Conservation (phyloP, 2,797 vertebrate genomes). For the Parotocinclus haroldoi region DNA sequence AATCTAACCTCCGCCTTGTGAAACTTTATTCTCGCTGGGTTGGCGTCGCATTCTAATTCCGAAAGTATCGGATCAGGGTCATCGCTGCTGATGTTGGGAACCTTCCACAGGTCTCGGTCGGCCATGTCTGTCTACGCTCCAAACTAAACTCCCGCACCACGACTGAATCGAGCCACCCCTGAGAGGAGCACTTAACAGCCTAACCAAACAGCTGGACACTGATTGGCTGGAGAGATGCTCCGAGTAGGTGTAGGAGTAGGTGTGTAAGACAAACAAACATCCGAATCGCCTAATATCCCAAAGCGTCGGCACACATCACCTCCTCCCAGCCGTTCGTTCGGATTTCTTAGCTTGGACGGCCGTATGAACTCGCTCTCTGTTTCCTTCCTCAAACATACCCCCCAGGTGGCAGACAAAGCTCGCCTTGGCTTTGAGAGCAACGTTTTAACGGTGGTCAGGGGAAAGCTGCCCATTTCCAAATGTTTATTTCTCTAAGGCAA, state of each 20-base stretch:
- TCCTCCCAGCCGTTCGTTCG: not conserved
- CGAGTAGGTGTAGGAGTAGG: not conserved
- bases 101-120: constrained; percentile 1
- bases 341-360: constrained; percentile 6
- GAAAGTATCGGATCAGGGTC: constrained; percentile 4
- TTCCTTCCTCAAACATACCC: constrained; percentile 30
- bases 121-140: not conserved
- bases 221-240: not conserved
- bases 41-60: too few relatives aligned
- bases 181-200: constrained; percentile 7
- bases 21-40: too few relatives aligned
- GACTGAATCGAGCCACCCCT: constrained; percentile 16
- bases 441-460: constrained; percentile 51
- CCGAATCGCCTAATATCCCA: constrained; percentile 8
- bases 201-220: constrained; percentile 22
- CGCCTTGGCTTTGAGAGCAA: constrained; percentile 45
- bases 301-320: constrained; percentile 10
- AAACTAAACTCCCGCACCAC: constrained; percentile 28
- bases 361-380: constrained; percentile 13
- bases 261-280: too few relatives aligned
- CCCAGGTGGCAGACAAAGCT: constrained; percentile 34
- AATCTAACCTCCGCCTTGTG: too few relatives aligned
- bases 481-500: constrained; percentile 53
- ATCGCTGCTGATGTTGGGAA: constrained; percentile 8
- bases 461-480: constrained; percentile 51